Evolutionary conservation across 1,140 invertebrate genomes (phyloP), one percentile per base, ranked within the genome.

Genomic region (Lepidurus couesii): DNA sequence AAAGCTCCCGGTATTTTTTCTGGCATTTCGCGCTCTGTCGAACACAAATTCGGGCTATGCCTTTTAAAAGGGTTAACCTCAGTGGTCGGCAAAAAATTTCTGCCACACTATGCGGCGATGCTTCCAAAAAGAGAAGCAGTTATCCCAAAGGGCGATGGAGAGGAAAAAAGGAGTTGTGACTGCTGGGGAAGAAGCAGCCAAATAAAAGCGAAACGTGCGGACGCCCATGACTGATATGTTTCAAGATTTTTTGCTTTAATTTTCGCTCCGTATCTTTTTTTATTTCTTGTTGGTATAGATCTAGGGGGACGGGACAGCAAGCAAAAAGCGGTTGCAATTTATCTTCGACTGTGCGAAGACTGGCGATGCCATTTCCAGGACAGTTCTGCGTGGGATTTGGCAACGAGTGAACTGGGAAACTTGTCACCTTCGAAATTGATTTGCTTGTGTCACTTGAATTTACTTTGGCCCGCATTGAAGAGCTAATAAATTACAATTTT

Each of bases 211-310:
- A 21, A 34, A 34, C 34, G 53, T 16, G 53, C 53, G 16, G 16
- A n/a, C 53, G 21, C 53, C 53, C 53, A 21, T 65, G 53, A 65
- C 53, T 65, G 53, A 65, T 65, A 65, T 65, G 53, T n/a, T 65
- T 21, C 53, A 65, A 4, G 16, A 21, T 65, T 65, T 65, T 65
- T 65, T 65, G 53, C 53, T 65, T 65, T 65, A 65, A 65, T 65
- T 65, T 21, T 65, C 34, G 53, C 21, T 21, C 53, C 21, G 8
- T 65, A 65, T 65, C 21, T 65, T 21, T 21, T 65, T 13, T 65
- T 65, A n/a, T n/a, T 13, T 65, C 6, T 65, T 65, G 21, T 65
- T 21, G 16, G 10, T 47, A 47, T 16, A 16, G 13, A 21, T n/a
- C 16, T 21, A 65, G 21, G 21, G 21, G 21, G 21, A 65, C 10